Evolutionary conservation across 2,888 invertebrate species (phyloP).

Genomic region (Drosophila kambysellisi): DNA sequence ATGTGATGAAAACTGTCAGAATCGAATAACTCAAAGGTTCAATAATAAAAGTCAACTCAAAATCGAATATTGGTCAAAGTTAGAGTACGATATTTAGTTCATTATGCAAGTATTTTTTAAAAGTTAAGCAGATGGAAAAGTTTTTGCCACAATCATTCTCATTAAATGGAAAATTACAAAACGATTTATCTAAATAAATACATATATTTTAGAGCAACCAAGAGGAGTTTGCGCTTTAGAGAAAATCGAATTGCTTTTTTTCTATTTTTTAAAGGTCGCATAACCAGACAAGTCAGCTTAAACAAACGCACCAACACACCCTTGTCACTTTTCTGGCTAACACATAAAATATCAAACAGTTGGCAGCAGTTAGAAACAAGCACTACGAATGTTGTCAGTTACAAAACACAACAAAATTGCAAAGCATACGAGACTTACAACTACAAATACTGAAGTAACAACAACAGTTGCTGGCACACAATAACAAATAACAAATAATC

Average conservation of each 20-base stretch:
- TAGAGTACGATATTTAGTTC: background rate
- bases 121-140: background rate
- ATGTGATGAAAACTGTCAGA: conserved; percentile 14
- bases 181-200: background rate
- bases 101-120: too few species aligned
- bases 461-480: conserved; percentile 8
- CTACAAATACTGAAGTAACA: conserved; percentile 11
- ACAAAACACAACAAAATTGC: conserved; percentile 12
- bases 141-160: background rate
- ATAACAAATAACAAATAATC: conserved; percentile 68
- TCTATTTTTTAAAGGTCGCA: background rate
- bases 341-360: conserved; percentile 38
- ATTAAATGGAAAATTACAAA: background rate
- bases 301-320: background rate
- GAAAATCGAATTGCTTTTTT: conserved; percentile 4
- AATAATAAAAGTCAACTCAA: background rate
- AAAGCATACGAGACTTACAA: conserved; percentile 19
- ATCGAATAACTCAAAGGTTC: background rate
- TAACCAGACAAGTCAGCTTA: background rate
- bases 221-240: background rate
- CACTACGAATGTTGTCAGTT: conserved; percentile 38
- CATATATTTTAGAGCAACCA: background rate
- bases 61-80: background rate
- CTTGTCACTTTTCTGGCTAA: conserved; percentile 14
- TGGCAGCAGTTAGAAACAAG: conserved; percentile 13